Evolutionary conservation across 2,888 invertebrate species (phyloP), one percentile per base, ranked within the genome.

Genomic region (Andrena minutula): DNA sequence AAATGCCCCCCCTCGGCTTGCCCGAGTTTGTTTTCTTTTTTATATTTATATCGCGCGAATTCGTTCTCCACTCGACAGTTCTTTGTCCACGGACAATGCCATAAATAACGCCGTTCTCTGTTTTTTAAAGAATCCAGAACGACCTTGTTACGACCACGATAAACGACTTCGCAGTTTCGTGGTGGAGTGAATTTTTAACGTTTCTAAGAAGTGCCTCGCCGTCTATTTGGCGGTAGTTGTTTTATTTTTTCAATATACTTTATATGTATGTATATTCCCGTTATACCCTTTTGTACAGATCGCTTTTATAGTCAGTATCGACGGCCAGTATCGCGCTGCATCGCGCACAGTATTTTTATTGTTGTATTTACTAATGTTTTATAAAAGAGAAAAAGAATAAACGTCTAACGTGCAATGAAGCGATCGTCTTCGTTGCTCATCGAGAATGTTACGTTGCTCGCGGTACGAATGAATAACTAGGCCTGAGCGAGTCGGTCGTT

Each of bases 261-360:
- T 64, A 68, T 56, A 41, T 53, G n/a, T 35, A 49, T 49, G 32
- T 74, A 70, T 79, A 53, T 60, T 74, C 32, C 56, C 23, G 61
- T 64, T 68, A 26, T 63, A 69, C 23, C 5, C n/a, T 41, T 53
- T 70, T 79, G 64, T 68, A 78, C 41, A 79, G 56, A 63, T 63
- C 47, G 71, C 75, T 75, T 69, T 56, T 58, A 69, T 76, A 81
- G 41, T 56, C 65, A 51, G 53, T 30, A n/a, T 60, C 53, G 51
- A 74, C 47, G 86, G 86, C 84, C 84, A 86, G 86, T 86, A 79
- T 61, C 78, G 73, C 58, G 69, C 47, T 72, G 41, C 51, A 2
- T 23, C 30, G 30, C 65, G 69, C 63, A 10, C 26, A 53, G 28
- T 72, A 71, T 73, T 72, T 65, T 53, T 77, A 82, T 53, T 30